phyloP scores from a whole-genome alignment of 2,888 invertebrate species.

The Pyrrhosoma nymphula region DNA sequence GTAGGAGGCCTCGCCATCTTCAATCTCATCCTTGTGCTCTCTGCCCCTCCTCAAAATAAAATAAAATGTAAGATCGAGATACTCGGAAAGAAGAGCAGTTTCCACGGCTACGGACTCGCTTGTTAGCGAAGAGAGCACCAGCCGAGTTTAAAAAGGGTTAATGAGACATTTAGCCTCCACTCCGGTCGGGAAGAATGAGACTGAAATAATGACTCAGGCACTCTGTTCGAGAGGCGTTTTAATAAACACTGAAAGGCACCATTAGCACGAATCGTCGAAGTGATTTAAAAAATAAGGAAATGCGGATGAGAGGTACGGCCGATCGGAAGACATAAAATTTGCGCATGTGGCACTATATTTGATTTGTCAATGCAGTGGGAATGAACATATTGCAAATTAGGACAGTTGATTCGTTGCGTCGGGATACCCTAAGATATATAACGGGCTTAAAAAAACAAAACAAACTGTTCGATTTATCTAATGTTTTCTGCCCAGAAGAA shows the following conservation, averaged over 20 bases:
- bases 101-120: not conserved
- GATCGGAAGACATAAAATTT: too few relatives aligned
- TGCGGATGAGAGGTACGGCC: too few relatives aligned
- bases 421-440: too few relatives aligned
- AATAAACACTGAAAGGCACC: not conserved
- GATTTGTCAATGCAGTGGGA: too few relatives aligned
- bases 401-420: too few relatives aligned
- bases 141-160: not conserved
- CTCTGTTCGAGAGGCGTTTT: not conserved
- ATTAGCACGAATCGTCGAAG: not conserved
- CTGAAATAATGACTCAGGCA: not conserved
- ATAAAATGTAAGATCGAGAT: not conserved
- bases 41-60: not conserved
- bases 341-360: too few relatives aligned
- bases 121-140: not conserved
- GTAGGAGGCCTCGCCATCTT: too few relatives aligned
- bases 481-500: too few relatives aligned
- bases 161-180: slow-evolving; percentile 31
- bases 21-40: not conserved
- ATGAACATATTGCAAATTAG: too few relatives aligned
- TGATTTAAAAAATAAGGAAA: not conserved
- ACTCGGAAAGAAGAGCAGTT: not conserved
- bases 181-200: not conserved
- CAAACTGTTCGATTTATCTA: too few relatives aligned
- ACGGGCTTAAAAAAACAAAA: too few relatives aligned